These are phyloP conservation scores for Meghimatium bilineatum DNA, from an alignment of 2,888 invertebrate genomes.

Conservation along the genomic window DNA sequence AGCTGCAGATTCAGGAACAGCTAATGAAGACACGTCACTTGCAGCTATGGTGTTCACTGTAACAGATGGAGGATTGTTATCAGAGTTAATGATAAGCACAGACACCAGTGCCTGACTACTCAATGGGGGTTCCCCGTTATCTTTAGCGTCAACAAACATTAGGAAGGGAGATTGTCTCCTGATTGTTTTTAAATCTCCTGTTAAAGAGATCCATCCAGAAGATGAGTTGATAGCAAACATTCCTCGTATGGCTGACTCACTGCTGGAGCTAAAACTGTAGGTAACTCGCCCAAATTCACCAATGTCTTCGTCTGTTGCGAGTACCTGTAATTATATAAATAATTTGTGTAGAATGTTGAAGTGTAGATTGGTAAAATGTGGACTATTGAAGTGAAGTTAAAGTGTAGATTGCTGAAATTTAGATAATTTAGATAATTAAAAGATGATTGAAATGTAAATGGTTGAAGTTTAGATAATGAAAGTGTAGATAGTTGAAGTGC, in stretches of 20 bases:
- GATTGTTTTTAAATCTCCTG: conserved; percentile 49
- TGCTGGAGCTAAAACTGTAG: conserved; percentile 56
- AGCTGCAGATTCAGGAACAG: conserved; percentile 61
- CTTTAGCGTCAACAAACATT: conserved; percentile 54
- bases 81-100: conserved; percentile 85
- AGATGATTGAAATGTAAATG: too few species aligned
- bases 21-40: conserved; percentile 43
- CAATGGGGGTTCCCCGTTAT: conserved; percentile 54
- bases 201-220: conserved; percentile 45
- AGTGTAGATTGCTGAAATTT: too few species aligned
- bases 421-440: too few species aligned
- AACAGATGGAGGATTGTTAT: conserved; percentile 91
- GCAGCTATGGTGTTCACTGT: conserved; percentile 52
- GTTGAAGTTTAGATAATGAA: too few species aligned
- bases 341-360: neutral
- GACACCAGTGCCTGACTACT: conserved; percentile 54
- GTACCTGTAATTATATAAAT: conserved; percentile 25
- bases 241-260: conserved; percentile 38
- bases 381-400: too few species aligned
- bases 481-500: too few species aligned
- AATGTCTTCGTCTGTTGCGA: conserved; percentile 62
- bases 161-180: conserved; percentile 39
- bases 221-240: conserved; percentile 52
- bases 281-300: conserved; percentile 61
- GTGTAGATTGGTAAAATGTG: too few species aligned